Conservation (phyloP, 2,888 invertebrate genomes). For the Busseola fusca region DNA sequence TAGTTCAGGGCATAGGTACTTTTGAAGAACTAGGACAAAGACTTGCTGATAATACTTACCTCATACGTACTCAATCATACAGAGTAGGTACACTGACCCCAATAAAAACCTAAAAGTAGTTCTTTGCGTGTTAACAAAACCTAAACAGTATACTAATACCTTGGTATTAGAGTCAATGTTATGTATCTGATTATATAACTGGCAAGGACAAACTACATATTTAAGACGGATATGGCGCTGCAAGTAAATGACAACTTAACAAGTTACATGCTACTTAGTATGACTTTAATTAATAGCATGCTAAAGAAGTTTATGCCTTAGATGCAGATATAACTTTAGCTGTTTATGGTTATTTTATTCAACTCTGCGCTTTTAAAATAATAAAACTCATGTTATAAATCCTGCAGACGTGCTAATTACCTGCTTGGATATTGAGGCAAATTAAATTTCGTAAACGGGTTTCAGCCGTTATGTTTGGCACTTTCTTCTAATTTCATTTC, state of each 20-base stretch:
- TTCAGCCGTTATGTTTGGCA: neutral
- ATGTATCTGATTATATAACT: constrained; percentile 49
- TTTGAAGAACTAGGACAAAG: constrained; percentile 17
- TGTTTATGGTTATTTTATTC: constrained; percentile 47
- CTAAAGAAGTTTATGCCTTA: constrained; percentile 35
- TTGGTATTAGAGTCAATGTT: constrained; percentile 35
- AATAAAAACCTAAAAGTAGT: constrained; percentile 49
- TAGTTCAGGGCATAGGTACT: constrained; percentile 33
- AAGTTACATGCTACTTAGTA: constrained; percentile 13
- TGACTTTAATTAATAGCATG: constrained; percentile 30
- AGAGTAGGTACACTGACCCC: constrained; percentile 32
- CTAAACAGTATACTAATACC: constrained; percentile 34
- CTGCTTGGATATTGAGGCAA: neutral
- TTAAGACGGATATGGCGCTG: constrained; percentile 38
- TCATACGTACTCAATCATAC: constrained; percentile 9
- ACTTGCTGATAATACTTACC: constrained; percentile 12
- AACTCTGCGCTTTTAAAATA: constrained; percentile 18
- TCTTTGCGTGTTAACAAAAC: constrained; percentile 47
- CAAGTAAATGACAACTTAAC: constrained; percentile 37
- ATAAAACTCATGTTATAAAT: constrained; percentile 17
- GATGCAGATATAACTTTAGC: constrained; percentile 23
- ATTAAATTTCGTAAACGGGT: neutral
- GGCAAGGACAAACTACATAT: constrained; percentile 41
- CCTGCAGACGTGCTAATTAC: constrained; percentile 7
- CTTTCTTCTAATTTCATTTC: neutral